phyloP scores from a whole-genome alignment of 2,113 vertebrate species.

The Microtus ochrogaster region DNA sequence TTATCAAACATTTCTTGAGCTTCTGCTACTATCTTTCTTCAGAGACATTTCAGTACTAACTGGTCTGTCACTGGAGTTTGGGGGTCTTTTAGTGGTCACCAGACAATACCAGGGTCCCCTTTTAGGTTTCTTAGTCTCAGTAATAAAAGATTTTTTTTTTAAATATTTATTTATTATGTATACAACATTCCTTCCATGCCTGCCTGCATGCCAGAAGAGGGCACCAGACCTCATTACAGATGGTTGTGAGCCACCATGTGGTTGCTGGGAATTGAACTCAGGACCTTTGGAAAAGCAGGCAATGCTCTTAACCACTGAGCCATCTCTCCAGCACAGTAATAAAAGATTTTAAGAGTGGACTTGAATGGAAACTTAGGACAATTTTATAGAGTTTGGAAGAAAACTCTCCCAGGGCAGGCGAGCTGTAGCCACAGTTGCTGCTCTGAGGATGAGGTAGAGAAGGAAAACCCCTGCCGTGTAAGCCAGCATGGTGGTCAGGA shows the following conservation, averaged over 20 bases:
- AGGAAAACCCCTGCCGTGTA: not conserved
- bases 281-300: too few species aligned
- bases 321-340: too few species aligned
- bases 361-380: not conserved
- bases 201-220: too few species aligned
- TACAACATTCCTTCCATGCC: too few species aligned
- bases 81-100: not conserved
- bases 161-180: too few species aligned
- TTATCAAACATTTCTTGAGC: not conserved
- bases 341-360: not conserved
- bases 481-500: not conserved
- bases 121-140: not conserved
- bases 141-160: not conserved
- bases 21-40: not conserved
- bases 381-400: not conserved
- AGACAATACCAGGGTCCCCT: not conserved
- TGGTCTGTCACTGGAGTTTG: not conserved
- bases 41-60: not conserved
- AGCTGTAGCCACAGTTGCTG: not conserved
- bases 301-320: too few species aligned
- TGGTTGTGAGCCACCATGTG: too few species aligned
- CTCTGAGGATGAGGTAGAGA: not conserved
- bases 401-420: not conserved
- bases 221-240: too few species aligned
- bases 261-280: too few species aligned